phyloP scores from a whole-genome alignment of 2,113 vertebrate species.

The Serinus canaria region DNA sequence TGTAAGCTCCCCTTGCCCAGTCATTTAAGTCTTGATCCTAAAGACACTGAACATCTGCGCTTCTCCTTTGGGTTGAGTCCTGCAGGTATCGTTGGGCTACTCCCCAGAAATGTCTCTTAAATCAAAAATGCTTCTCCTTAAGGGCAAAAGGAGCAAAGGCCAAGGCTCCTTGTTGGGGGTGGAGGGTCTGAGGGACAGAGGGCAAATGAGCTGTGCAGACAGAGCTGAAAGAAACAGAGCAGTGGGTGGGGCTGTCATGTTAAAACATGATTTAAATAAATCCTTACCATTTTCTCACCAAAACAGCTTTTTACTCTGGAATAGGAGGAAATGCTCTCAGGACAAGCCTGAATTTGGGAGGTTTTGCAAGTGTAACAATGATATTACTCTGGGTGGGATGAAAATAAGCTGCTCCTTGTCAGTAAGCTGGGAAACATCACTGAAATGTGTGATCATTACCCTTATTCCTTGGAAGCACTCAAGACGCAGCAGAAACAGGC shows the following conservation, averaged over 20 bases:
- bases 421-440: background rate
- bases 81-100: background rate
- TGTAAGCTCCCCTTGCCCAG: background rate
- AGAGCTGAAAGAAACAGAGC: background rate
- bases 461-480: background rate
- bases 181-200: background rate
- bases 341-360: background rate
- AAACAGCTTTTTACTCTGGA: background rate
- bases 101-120: background rate
- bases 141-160: background rate
- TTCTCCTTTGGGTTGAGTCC: background rate
- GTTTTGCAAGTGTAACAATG: background rate
- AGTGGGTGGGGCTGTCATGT: background rate
- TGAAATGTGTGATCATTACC: background rate
- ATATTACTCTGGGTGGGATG: background rate
- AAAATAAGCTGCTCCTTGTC: background rate
- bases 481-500: background rate
- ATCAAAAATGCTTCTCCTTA: background rate
- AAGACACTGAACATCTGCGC: background rate
- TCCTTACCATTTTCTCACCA: background rate
- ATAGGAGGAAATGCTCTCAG: background rate
- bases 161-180: accelerated
- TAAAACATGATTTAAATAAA: background rate
- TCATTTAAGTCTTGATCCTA: background rate
- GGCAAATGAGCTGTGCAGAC: accelerated